Conservation (phyloP, 2,888 invertebrate species). For the Pecten maximus region DNA sequence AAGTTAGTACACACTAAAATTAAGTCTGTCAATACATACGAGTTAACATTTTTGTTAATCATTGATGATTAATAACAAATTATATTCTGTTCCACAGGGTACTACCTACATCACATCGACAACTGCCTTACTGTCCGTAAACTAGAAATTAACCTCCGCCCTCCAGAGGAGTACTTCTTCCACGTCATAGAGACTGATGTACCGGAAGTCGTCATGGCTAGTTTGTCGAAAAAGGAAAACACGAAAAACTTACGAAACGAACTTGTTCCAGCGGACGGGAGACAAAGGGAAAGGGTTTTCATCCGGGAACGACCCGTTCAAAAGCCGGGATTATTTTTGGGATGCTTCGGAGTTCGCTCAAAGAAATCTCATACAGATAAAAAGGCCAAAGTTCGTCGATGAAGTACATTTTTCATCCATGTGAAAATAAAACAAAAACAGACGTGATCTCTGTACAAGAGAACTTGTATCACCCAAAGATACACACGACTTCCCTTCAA, state of each 20-base stretch:
- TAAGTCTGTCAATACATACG: no score
- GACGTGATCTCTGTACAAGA: background rate
- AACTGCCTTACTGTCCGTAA: conserved; percentile 46
- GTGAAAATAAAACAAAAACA: background rate
- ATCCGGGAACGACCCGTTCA: conserved; percentile 7
- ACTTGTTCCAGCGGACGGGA: background rate
- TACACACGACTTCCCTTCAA: background rate
- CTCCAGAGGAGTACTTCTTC: conserved; percentile 55
- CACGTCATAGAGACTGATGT: conserved; percentile 38
- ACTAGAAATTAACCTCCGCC: conserved; percentile 52
- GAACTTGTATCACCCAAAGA: conserved; percentile 19
- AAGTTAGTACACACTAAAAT: no score
- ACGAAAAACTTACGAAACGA: background rate
- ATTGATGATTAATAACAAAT: background rate
- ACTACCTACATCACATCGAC: conserved; percentile 54
- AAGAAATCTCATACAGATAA: conserved; percentile 37
- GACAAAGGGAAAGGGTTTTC: background rate
- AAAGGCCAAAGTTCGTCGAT: background rate
- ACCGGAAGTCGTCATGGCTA: conserved; percentile 31
- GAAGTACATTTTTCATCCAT: background rate
- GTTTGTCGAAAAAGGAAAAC: background rate
- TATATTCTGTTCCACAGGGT: conserved; percentile 42
- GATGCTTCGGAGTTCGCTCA: conserved; percentile 52
- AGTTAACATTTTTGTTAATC: no score
- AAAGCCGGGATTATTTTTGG: conserved; percentile 47